These are phyloP conservation scores for Stomatorhinus walkeri DNA, from an alignment of 2,797 vertebrate species.

Conservation along the genomic window DNA sequence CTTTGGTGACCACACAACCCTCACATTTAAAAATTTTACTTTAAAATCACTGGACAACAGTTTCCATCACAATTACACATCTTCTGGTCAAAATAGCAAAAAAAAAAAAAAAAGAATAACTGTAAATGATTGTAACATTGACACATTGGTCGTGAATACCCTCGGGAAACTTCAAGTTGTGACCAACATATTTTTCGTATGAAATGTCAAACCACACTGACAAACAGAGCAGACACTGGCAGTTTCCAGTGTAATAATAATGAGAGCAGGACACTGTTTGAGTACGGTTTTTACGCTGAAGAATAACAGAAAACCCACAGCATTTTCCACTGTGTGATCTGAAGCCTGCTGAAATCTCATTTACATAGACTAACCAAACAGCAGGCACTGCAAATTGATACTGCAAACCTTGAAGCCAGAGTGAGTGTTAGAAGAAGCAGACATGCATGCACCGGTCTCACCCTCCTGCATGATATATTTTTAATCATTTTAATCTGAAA, in stretches of 20 bases:
- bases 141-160: conserved; percentile 16
- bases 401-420: neutral
- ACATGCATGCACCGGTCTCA: neutral
- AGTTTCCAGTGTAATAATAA: conserved; percentile 13
- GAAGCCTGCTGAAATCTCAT: neutral
- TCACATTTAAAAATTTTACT: neutral
- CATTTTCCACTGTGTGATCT: neutral
- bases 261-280: conserved; percentile 15
- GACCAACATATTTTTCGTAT: conserved; percentile 17
- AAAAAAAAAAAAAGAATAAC: neutral
- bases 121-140: conserved; percentile 14
- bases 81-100: conserved; percentile 10
- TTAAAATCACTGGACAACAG: neutral
- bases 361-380: conserved; percentile 7
- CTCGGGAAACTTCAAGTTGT: conserved; percentile 26
- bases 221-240: conserved; percentile 10
- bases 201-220: conserved; percentile 22
- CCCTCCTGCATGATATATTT: neutral
- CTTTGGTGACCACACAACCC: neutral
- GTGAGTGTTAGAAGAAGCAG: neutral
- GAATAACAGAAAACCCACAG: conserved; percentile 12
- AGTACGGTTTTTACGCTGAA: conserved; percentile 3
- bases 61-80: neutral
- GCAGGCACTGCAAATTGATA: neutral
- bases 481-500: conserved; percentile 3